Base-by-base conservation (phyloP, 2,113 vertebrate genomes). In the Sinocyclocheilus anophthalmus region DNA sequence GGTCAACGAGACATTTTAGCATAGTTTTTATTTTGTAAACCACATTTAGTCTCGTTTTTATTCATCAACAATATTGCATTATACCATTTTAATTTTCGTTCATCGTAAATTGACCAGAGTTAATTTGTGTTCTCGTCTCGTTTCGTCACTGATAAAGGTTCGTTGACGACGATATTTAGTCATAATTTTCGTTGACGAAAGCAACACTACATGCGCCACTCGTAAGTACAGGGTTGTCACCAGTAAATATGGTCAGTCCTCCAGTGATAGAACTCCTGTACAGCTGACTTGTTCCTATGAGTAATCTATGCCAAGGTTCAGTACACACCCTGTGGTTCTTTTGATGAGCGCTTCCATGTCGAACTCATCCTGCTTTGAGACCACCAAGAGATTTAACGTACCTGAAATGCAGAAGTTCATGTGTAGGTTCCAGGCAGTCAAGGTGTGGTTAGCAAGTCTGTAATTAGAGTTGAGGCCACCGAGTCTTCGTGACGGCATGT, bases 271-370 rank as follows among this genome's bases (percentile, higher is more conserved):
- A 22, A 33, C 14, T 81, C 33, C 78, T 37, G 76, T 59, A 65
- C 42, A 67, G 10, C 9, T 69, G 42, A 50, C 63, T 50, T 82
- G 13, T 55, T 70, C 18, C 39, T 11, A 67, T 82, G 81, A 70
- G 63, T 82, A 82, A 82, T 70, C 45, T 50, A 67, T 12, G 61
- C 61, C 69, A 24, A 82, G 45, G 9, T 59, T 93, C 91, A 90
- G 88, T 88, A 90, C 90, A 90, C 91, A 89, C 90, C 91, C 90
- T 88, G 87, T 11, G 86, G 91, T 89, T 82, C 42, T 70, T 53
- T 87, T 81, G 87, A 86, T 85, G 72, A 45, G 42, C 7, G 65
- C 87, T 75, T 37, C 8, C 61, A 82, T 50, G 59, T 79, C 88
- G 84, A 88, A 90, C 89, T 26, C 88, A 92, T 91, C 86, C 80